Base-by-base conservation (phyloP, 1,140 invertebrate genomes). In the Cydia strobilella region DNA sequence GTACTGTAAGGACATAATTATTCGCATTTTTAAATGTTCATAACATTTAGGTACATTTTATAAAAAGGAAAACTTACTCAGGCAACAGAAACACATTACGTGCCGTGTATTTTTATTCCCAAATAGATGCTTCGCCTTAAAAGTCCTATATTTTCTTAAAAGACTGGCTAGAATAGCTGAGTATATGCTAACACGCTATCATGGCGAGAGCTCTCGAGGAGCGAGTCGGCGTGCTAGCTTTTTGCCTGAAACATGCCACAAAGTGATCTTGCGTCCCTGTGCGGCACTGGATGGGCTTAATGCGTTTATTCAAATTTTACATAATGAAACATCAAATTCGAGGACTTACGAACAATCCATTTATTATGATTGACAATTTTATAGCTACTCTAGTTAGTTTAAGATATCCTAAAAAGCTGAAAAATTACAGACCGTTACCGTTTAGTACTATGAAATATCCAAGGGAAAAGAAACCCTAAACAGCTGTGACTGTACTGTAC, bases 101-200 rank as follows among this genome's bases (percentile, higher is more conserved):
- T 20, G n/a, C 20, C 54, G n/a, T 23, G 48, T 23, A 23, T 20
- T 23, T 59, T 23, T 20, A 1, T 59, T 23, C 20, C n/a, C 13
- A 7, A 20, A 23, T 23, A 59, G 9, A 23, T 23, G 9, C 42
- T 69, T 69, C 31, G n/a, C 65, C 27, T 69, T 51, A 51, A 31
- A 31, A 31, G 31, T 69, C 31, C 18, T 69, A 35, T 31, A 35
- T 69, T 69, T 69, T 65, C 63, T 69, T 39, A 35, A 23, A 69
- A 69, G 65, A 69, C 25, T 31, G 10, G 1, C 25, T 69, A 69
- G 25, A 69, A 69, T 69, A 20, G 65, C 31, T 69, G 31, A 69
- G 65, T 42, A 69, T 69, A 69, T 42, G 65, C 35, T 69, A 69
- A 69, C 65, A 42, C 65, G 65, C 65, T 69, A 69, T 69, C 27